Evolutionary conservation across 1,140 invertebrate genomes (phyloP), one percentile per base, ranked within the genome.

Genomic region (Oncopodura yosiiana): DNA sequence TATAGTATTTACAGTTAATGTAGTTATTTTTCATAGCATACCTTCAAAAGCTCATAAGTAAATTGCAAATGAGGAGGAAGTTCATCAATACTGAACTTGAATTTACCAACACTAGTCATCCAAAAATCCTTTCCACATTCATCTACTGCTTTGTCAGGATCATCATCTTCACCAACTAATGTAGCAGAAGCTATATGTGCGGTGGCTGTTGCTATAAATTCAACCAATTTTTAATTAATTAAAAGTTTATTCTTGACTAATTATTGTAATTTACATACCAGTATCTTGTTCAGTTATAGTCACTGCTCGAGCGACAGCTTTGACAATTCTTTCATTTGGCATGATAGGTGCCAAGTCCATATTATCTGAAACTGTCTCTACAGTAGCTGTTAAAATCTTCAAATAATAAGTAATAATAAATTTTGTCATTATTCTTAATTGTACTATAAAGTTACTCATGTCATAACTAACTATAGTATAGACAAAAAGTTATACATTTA

Each of bases 11-110:
- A n/a, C 18, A 12, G 42, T n/a, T 16, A 12, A 49, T 29, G 6
- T 27, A 34, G 9, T 30, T 32, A 18, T 14, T 56, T 65, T 53
- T 3, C 38, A 29, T 5, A 29, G 51, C 65, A 65, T 73, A 92
- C 89, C 77, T 87, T 86, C 9, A 96, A 68, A 3, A 97, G 69
- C 67, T 87, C 83, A 70, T 94, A 84, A 61, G 94, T 88, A 42
- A 95, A 87, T 68, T 95, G 92, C 41, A 98, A 70, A 53, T 93
- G 84, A 56, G 92, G 81, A 0, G 94, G 93, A 60, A 99, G 73
- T 66, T 91, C 84, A n/a, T 91, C 85, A 14, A 97, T 81, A 41
- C 76, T 79, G 71, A 95, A 94, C 66, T 86, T 82, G 67, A 94
- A 94, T 68, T 92, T 90, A 26, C 91, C 91, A 38, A 89, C 79